These are phyloP conservation scores for Melangyna quadrimaculata DNA, from an alignment of 2,888 invertebrate genomes.

Conservation along the genomic window DNA sequence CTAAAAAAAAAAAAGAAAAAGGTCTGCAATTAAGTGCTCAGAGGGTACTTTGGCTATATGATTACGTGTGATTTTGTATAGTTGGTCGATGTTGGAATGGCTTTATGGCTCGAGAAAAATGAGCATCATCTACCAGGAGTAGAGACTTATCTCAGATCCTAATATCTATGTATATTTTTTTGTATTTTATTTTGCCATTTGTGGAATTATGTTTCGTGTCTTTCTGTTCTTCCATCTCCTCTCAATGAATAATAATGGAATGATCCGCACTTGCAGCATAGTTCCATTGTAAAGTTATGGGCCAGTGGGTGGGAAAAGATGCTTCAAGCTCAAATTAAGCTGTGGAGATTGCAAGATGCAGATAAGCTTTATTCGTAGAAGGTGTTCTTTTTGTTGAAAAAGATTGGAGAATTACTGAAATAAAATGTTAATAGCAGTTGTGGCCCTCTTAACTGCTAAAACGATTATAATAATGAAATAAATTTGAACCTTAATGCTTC, in stretches of 20 bases:
- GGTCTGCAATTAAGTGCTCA: conserved; percentile 70
- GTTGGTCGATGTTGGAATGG: conserved; percentile 46
- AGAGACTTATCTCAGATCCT: conserved; percentile 66
- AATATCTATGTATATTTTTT: too few relatives aligned
- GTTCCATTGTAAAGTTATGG: neutral
- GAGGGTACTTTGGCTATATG: conserved; percentile 69
- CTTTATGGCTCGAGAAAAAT: conserved; percentile 42
- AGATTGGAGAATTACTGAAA: conserved; percentile 26
- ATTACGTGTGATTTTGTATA: conserved; percentile 36
- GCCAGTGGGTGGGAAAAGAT: conserved; percentile 61
- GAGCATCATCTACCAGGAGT: conserved; percentile 46
- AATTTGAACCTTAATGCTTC: conserved; percentile 20
- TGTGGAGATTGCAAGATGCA: conserved; percentile 54
- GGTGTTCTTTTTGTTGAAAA: conserved; percentile 7
- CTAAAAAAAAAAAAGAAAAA: too few relatives aligned
- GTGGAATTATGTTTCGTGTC: conserved; percentile 34
- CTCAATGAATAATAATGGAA: conserved; percentile 9
- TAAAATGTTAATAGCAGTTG: conserved; percentile 17
- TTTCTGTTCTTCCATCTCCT: neutral
- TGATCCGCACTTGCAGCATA: conserved; percentile 50
- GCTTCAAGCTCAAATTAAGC: conserved; percentile 61
- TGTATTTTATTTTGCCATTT: conserved; percentile 45
- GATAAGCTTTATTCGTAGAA: conserved; percentile 20
- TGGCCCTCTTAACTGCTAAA: conserved; percentile 38
- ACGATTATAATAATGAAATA: conserved; percentile 49